phyloP scores from a whole-genome alignment of 2,113 vertebrate genomes.

The Gymnocephalus cernua region DNA sequence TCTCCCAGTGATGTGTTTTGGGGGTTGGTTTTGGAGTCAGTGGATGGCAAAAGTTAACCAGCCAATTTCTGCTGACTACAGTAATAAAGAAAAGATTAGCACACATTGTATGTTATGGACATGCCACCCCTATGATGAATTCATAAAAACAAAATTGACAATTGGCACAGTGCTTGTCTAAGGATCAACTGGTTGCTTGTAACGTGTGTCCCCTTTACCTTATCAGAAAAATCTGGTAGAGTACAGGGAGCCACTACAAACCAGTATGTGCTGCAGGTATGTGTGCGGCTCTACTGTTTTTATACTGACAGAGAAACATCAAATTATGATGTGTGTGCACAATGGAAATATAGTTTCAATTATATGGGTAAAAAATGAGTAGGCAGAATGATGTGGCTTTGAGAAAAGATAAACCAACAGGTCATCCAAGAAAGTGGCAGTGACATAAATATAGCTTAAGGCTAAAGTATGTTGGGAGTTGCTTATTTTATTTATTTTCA shows the following conservation, averaged over 20 bases:
- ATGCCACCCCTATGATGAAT: conserved; percentile 53
- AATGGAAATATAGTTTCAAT: conserved; percentile 23
- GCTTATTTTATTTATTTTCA: neutral
- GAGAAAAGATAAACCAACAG: neutral
- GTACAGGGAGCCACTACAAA: neutral
- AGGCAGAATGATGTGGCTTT: neutral
- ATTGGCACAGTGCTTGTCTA: conserved; percentile 2
- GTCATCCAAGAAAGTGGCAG: neutral
- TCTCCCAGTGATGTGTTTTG: conserved; percentile 10
- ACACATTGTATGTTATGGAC: conserved; percentile 13
- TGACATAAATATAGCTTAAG: neutral
- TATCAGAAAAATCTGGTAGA: neutral
- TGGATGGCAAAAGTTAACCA: conserved; percentile 33
- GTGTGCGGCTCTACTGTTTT: neutral
- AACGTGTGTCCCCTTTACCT: neutral
- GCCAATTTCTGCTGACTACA: neutral
- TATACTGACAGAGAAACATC: neutral
- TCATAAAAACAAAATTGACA: conserved; percentile 41
- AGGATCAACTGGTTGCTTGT: conserved; percentile 25
- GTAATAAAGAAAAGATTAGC: conserved; percentile 12
- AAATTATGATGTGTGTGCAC: neutral
- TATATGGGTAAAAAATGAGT: neutral
- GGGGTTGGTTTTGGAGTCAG: neutral
- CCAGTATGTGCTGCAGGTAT: neutral
- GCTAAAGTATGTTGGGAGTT: neutral